These are phyloP conservation scores for Suricata suricatta DNA, from an alignment of 2,113 vertebrate genomes.

Conservation along the genomic window DNA sequence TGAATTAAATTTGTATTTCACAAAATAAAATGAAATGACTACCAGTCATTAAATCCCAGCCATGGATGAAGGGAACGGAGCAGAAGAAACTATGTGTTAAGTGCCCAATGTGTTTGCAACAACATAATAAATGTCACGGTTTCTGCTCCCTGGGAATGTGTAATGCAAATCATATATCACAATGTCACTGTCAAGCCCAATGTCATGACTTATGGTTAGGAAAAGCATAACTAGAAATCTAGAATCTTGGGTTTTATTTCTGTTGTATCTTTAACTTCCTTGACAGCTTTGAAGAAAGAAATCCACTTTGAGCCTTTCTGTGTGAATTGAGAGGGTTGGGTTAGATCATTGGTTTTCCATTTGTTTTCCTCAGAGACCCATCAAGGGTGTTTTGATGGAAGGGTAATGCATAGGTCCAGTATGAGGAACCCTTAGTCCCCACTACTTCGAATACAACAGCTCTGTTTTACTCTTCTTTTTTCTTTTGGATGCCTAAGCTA, in stretches of 20 bases:
- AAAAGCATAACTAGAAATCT: background rate
- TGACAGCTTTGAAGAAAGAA: background rate
- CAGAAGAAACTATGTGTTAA: background rate
- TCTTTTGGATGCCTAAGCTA: background rate
- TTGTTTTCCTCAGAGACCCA: background rate
- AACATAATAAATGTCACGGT: background rate
- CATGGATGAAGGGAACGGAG: background rate
- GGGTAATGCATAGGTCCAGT: background rate
- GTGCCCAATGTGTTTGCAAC: background rate
- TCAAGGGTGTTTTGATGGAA: background rate
- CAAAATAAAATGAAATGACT: background rate
- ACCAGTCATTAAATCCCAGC: background rate
- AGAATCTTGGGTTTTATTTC: background rate
- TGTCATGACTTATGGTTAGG: background rate
- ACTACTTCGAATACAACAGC: background rate
- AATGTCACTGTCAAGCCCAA: background rate
- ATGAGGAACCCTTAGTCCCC: background rate
- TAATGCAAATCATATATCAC: background rate
- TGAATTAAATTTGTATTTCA: background rate
- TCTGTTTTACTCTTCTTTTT: background rate
- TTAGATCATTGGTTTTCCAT: background rate
- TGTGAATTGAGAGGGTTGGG: background rate
- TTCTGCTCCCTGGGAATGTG: fast-evolving
- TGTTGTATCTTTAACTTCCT: background rate
- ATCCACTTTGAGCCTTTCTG: background rate